A percentile compares a stretch with the other conserved stretches of the same genome.
Evolutionary conservation across 2,113 vertebrate genomes (phyloP).

Genomic region (Typhlomys cinereus): DNA sequence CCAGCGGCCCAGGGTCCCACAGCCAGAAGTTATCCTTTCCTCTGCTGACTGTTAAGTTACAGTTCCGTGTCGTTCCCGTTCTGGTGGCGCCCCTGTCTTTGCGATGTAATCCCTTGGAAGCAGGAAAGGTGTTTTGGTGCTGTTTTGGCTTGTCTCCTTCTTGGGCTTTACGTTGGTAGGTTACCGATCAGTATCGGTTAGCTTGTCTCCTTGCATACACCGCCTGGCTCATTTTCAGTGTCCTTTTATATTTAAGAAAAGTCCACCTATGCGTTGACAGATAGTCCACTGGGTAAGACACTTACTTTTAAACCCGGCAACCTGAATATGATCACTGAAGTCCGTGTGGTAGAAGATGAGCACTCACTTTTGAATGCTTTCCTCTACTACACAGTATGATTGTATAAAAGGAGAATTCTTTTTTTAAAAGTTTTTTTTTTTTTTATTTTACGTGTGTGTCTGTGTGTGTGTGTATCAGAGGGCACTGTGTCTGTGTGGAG

Average conservation of each 20-base stretch:
- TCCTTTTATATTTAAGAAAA: constrained; percentile 8
- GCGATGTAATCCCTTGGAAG: not conserved
- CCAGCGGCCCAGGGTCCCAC: not conserved
- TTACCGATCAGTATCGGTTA: not conserved
- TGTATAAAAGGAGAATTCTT: too few species aligned
- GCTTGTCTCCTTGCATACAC: not conserved
- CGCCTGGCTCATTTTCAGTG: not conserved
- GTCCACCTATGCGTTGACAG: too few species aligned
- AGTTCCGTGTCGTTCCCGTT: not conserved
- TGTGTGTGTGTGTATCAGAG: too few species aligned
- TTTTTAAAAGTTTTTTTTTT: too few species aligned
- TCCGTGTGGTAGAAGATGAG: too few species aligned
- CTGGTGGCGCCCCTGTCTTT: not conserved
- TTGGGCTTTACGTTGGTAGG: not conserved
- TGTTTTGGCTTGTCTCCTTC: not conserved
- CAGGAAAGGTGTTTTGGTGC: not conserved
- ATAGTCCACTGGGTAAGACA: too few species aligned
- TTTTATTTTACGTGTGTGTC: too few species aligned
- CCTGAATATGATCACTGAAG: too few species aligned
- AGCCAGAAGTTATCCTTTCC: not conserved
- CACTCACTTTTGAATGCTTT: too few species aligned
- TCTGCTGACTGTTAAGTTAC: not conserved
- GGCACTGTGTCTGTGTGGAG: too few species aligned
- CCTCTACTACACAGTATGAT: too few species aligned
- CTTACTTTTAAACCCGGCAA: too few species aligned